Conservation (phyloP, 2,888 invertebrate species). For the Epinotia nisella region DNA sequence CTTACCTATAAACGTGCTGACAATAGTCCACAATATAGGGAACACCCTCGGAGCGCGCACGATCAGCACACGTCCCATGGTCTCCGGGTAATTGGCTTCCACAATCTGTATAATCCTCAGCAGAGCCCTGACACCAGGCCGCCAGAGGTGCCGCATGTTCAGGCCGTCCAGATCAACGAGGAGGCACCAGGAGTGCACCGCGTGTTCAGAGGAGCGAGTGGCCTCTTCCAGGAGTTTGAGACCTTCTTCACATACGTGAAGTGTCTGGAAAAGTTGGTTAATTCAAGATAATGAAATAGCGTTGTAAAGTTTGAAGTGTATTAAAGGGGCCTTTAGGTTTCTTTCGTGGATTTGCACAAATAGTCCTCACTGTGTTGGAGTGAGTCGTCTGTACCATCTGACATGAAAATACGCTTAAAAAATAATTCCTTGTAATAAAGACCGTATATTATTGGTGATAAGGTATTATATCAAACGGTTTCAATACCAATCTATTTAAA, state of each 20-base stretch:
- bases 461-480: no score
- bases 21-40: constrained; percentile 97
- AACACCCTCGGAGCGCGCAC: constrained; percentile 97
- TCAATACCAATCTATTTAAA: no score
- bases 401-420: no score
- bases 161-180: constrained; percentile 96
- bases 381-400: no score
- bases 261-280: constrained; percentile 81
- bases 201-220: constrained; percentile 90
- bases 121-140: constrained; percentile 93
- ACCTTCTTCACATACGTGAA: constrained; percentile 96
- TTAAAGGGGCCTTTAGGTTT: no score
- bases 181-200: constrained; percentile 95
- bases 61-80: constrained; percentile 95
- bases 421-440: no score
- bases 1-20: constrained; percentile 95
- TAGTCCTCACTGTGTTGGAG: no score
- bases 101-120: constrained; percentile 88
- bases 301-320: no score
- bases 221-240: constrained; percentile 94
- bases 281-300: background rate
- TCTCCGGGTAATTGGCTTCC: constrained; percentile 97
- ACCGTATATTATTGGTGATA: no score
- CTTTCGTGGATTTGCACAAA: no score
- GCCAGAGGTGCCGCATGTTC: constrained; percentile 97